Conservation (phyloP, 2,797 vertebrate species). For the Cuniculus paca region DNA sequence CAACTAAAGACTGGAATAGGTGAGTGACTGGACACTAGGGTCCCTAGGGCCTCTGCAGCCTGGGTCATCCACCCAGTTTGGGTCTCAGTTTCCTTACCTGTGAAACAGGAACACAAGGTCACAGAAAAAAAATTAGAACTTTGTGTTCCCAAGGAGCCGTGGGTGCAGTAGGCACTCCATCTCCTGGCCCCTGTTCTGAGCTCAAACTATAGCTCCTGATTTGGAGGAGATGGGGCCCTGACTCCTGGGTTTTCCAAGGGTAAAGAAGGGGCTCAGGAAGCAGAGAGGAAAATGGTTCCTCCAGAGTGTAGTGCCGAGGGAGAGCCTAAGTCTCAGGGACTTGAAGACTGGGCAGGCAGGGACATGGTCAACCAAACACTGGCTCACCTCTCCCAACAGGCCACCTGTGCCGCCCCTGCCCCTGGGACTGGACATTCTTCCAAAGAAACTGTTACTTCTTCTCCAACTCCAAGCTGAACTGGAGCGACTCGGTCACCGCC, state of each 20-base stretch:
- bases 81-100: not conserved
- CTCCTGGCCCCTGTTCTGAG: not conserved
- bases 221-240: not conserved
- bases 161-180: too few species aligned
- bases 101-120: not conserved
- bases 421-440: constrained; percentile 53
- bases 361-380: too few species aligned
- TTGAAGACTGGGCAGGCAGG: not conserved
- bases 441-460: constrained; percentile 62
- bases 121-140: not conserved
- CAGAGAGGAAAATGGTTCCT: not conserved
- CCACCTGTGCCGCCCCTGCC: not conserved
- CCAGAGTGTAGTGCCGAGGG: not conserved
- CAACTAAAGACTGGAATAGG: not conserved
- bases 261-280: not conserved
- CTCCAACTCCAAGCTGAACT: not conserved
- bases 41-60: not conserved
- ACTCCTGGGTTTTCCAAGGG: not conserved
- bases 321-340: not conserved
- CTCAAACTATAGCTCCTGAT: not conserved
- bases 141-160: not conserved
- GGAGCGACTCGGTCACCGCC: not conserved
- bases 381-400: not conserved
- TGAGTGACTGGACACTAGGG: not conserved
- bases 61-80: not conserved